Base-by-base conservation (phyloP, 2,888 invertebrate species). In the Falcaria lacertinaria region DNA sequence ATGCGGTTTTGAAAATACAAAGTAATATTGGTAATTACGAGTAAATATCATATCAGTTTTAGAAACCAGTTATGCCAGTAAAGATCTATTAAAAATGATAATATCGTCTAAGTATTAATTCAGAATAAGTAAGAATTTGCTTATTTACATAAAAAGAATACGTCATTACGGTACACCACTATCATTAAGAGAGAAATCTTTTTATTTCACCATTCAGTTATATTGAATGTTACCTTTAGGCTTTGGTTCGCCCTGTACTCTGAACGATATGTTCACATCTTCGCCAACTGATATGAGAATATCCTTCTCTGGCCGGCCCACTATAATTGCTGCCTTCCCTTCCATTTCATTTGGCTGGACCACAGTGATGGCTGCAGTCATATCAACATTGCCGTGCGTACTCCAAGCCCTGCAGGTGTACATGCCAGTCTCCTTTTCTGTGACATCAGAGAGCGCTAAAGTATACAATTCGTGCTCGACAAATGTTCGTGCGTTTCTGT, bases 231-330 rank as follows among this genome's bases (percentile, higher is more conserved):
- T 83, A 97, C 97, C 93, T 92, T 93, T 94, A 6, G 97, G 96
- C 70, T 94, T 96, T 0, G 97, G 97, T 65, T 95, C 94, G 46
- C 96, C 97, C 48, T 92, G 92, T 38, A 95, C 92, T 70, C 96
- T 92, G 72, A 96, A 96, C 1, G 96, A 95, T 40, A 97, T 91
- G 34, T 94, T 94, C 52, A 97, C 91, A 64, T 96, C 96, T 82
- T 96, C 96, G 0, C 95, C 96, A 5, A 93, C 91, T 15, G 93
- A 92, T 33, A 96, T 93, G 32, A 92, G 90, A 62, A 96, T 88
- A 64, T 94, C 92, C 47, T 93, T 94, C 42, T 94, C 94, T 0
- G 97, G 97, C 51, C 96, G 90, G 0, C 95, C 94, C 11, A 94
- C 86, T 67, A 97, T 96, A 67, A 93, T 91, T 0, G 96, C 95